phyloP scores from a whole-genome alignment of 2,888 invertebrate species.

The Megamerina dolium region DNA sequence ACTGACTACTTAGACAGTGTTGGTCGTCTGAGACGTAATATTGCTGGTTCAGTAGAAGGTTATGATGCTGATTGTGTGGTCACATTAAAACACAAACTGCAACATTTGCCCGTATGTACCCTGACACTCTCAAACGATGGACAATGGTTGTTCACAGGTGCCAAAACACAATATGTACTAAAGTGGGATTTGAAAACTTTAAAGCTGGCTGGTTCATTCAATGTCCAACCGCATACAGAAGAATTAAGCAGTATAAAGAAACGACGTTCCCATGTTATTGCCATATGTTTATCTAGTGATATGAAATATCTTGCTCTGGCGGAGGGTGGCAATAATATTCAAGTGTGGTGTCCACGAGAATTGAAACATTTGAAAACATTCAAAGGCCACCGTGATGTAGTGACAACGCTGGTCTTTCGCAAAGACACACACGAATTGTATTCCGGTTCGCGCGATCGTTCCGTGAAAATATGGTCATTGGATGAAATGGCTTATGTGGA shows the following conservation, averaged over 20 bases:
- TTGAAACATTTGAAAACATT: slow-evolving; percentile 74
- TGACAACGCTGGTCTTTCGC: slow-evolving; percentile 78
- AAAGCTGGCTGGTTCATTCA: slow-evolving; percentile 55
- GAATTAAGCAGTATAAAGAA: slow-evolving; percentile 36
- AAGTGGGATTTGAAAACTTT: slow-evolving; percentile 73
- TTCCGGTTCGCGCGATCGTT: slow-evolving; percentile 69
- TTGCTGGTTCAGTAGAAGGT: slow-evolving; percentile 61
- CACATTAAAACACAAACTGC: slow-evolving; percentile 68
- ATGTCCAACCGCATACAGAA: slow-evolving; percentile 47
- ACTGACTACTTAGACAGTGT: slow-evolving; percentile 82
- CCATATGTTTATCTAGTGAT: slow-evolving; percentile 71
- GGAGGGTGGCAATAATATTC: slow-evolving; percentile 63
- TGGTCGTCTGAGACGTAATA: slow-evolving; percentile 68
- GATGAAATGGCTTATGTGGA: too few relatives aligned
- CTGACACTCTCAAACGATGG: slow-evolving; percentile 71
- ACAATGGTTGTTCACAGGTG: slow-evolving; percentile 69
- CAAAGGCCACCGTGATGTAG: slow-evolving; percentile 66
- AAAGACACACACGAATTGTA: slow-evolving; percentile 80
- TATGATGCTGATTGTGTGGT: slow-evolving; percentile 50
- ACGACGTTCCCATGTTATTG: slow-evolving; percentile 52
- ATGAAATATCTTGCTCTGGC: slow-evolving; percentile 74
- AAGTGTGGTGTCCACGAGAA: slow-evolving; percentile 77
- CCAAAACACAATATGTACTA: slow-evolving; percentile 80
- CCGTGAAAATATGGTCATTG: too few relatives aligned
- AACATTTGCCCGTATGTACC: slow-evolving; percentile 73